Evolutionary conservation across 2,113 vertebrate species (phyloP).

Genomic region (Oncorhynchus tshawytscha): DNA sequence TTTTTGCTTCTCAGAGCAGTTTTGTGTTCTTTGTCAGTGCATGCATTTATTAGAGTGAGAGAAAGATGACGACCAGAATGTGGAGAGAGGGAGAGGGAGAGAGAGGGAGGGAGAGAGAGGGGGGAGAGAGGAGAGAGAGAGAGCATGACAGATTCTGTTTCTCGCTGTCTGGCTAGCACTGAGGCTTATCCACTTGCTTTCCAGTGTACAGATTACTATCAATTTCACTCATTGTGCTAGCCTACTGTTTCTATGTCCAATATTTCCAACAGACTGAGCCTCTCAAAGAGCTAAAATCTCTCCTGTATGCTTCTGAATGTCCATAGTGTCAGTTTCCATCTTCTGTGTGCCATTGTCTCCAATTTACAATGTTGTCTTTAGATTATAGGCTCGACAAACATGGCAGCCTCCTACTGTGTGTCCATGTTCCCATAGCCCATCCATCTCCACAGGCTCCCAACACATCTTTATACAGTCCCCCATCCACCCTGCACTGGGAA

Average conservation of each 20-base stretch:
- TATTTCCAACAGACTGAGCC: too few relatives aligned
- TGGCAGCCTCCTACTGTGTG: slow-evolving; percentile 28
- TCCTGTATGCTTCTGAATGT: too few relatives aligned
- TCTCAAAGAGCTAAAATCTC: too few relatives aligned
- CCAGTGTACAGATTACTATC: background rate
- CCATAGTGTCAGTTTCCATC: too few relatives aligned
- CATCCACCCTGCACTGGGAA: slow-evolving; percentile 50
- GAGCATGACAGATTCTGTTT: background rate
- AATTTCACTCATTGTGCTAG: background rate
- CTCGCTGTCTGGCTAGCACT: slow-evolving; percentile 33
- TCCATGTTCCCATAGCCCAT: slow-evolving; percentile 59
- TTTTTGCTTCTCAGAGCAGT: slow-evolving; percentile 61
- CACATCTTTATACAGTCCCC: slow-evolving; percentile 66
- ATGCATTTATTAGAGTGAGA: slow-evolving; percentile 54
- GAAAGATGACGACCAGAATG: slow-evolving; percentile 12
- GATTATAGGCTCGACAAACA: background rate
- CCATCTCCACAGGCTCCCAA: slow-evolving; percentile 60
- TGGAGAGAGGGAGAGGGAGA: slow-evolving; percentile 18
- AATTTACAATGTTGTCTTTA: background rate
- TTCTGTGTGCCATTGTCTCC: too few relatives aligned
- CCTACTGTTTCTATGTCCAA: background rate
- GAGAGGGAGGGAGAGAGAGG: slow-evolving; percentile 22
- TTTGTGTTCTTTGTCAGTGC: slow-evolving; percentile 54
- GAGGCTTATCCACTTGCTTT: slow-evolving; percentile 47
- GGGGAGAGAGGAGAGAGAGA: background rate